Percentiles rank a stretch among this genome's conserved stretches.
Evolutionary conservation across 1,140 invertebrate species (phyloP).

Genomic region (Chrysopa pallens): DNA sequence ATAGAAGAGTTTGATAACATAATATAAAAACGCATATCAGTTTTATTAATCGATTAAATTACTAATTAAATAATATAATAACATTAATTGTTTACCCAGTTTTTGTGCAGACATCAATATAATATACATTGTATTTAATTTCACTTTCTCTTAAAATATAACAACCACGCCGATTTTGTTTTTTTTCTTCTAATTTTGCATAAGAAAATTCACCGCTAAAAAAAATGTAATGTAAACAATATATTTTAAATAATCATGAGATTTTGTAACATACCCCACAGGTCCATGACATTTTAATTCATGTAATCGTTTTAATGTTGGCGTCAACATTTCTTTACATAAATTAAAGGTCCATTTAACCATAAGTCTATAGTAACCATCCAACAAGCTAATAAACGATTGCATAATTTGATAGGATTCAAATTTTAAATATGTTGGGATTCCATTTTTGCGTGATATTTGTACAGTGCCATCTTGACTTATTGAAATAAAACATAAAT

Average conservation of each 20-base stretch:
- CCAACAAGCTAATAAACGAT: constrained; percentile 67
- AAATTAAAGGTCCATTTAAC: constrained; percentile 82
- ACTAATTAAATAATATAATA: not conserved
- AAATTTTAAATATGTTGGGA: constrained; percentile 59
- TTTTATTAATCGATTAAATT: too few relatives aligned
- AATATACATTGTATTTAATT: constrained; percentile 54
- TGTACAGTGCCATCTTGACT: constrained; percentile 52
- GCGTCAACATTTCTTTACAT: constrained; percentile 59
- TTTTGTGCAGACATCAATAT: constrained; percentile 60
- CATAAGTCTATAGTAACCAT: constrained; percentile 75
- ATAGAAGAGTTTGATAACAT: too few relatives aligned
- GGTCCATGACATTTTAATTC: constrained; percentile 72
- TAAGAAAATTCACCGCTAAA: constrained; percentile 63
- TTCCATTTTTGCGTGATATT: constrained; percentile 57
- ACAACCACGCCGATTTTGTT: constrained; percentile 50
- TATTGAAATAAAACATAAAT: constrained; percentile 59
- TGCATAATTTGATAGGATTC: constrained; percentile 33
- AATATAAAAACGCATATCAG: constrained; percentile 4
- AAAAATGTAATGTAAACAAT: constrained; percentile 10
- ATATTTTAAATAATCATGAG: not conserved
- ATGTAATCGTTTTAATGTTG: constrained; percentile 52
- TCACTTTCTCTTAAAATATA: constrained; percentile 69
- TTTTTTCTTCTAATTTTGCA: constrained; percentile 60
- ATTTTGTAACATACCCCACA: constrained; percentile 29
- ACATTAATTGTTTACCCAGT: constrained; percentile 27